phyloP scores from a whole-genome alignment of 1,140 invertebrate genomes.

The Halictus rubicundus region DNA sequence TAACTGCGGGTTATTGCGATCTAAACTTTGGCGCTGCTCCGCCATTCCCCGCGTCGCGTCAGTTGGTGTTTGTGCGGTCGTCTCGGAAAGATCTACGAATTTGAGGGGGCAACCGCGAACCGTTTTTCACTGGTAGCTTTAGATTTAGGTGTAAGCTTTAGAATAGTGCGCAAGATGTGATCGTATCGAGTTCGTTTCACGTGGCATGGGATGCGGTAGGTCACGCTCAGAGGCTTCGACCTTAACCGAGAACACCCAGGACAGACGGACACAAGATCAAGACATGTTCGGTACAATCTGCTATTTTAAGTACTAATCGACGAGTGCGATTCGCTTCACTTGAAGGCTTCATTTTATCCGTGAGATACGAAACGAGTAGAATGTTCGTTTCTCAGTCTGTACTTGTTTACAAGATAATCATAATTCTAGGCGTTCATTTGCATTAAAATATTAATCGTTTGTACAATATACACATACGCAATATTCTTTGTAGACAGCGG shows the following conservation, averaged over 20 bases:
- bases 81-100: conserved; percentile 28
- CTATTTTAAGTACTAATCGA: neutral
- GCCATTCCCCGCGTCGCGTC: conserved; percentile 39
- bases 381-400: no score
- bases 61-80: conserved; percentile 47
- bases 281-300: conserved; percentile 68
- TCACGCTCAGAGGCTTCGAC: conserved; percentile 56
- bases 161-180: conserved; percentile 44
- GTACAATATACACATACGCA: no score
- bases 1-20: conserved; percentile 70
- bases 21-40: conserved; percentile 67
- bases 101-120: neutral
- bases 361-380: no score
- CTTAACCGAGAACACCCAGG: conserved; percentile 33
- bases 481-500: no score
- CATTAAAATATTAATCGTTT: no score
- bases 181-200: conserved; percentile 18
- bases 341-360: no score
- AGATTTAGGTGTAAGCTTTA: neutral
- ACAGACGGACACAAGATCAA: conserved; percentile 64
- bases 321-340: no score
- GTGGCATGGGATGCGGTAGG: conserved; percentile 75
- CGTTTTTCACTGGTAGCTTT: neutral
- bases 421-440: no score
- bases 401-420: no score